These are phyloP conservation scores for Lagodon rhomboides DNA, from an alignment of 2,797 vertebrate genomes.

Conservation along the genomic window DNA sequence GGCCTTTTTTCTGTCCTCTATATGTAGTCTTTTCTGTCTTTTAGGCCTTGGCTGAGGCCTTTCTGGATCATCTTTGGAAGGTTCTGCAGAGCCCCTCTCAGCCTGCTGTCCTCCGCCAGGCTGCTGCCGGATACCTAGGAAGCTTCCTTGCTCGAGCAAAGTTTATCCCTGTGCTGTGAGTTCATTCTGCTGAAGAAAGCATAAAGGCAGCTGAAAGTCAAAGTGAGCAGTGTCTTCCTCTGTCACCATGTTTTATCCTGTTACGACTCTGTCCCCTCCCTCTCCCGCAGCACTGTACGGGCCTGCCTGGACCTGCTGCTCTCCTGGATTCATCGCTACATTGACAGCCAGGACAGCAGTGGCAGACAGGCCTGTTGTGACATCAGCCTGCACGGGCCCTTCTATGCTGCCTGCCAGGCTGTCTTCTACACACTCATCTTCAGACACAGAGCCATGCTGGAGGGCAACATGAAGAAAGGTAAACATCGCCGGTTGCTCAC, in stretches of 20 bases:
- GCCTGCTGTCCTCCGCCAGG: conserved; percentile 92
- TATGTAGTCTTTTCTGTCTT: background rate
- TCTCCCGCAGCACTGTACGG: conserved; percentile 84
- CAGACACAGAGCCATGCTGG: conserved; percentile 91
- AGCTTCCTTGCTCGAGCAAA: conserved; percentile 96
- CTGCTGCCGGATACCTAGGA: conserved; percentile 92
- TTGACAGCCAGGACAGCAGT: conserved; percentile 91
- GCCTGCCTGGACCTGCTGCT: conserved; percentile 94
- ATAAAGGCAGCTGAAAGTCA: background rate
- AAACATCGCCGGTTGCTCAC: background rate
- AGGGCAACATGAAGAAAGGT: conserved; percentile 94
- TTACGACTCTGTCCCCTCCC: background rate
- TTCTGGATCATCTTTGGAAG: conserved; percentile 97
- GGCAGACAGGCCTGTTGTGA: conserved; percentile 91
- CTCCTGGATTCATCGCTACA: conserved; percentile 93
- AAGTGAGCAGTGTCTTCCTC: background rate
- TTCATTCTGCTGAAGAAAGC: conserved; percentile 41
- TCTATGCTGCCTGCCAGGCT: conserved; percentile 94
- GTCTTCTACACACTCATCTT: conserved; percentile 94
- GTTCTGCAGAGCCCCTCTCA: conserved; percentile 91
- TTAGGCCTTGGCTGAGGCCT: conserved; percentile 94
- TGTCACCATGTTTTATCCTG: background rate
- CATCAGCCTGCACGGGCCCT: conserved; percentile 91
- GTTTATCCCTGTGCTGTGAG: conserved; percentile 93
- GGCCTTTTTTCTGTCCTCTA: background rate